phyloP scores from a whole-genome alignment of 2,888 invertebrate genomes.

The Heliconius cydno region DNA sequence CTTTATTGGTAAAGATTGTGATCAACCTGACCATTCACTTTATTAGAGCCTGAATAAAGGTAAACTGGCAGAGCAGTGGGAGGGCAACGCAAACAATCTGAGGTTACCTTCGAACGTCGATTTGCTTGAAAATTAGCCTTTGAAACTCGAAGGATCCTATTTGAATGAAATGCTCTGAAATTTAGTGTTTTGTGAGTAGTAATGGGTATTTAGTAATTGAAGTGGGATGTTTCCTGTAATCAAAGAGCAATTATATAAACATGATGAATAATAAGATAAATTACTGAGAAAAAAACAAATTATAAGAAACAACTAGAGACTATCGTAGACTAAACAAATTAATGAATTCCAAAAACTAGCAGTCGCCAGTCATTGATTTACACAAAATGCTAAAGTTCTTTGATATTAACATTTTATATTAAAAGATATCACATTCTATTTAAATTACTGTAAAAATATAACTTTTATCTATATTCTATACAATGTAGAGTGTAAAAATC shows the following conservation, averaged over 20 bases:
- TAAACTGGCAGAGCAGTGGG: conserved; percentile 6
- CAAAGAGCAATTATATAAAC: neutral
- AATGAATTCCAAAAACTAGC: neutral
- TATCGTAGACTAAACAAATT: neutral
- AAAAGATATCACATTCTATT: too few species aligned
- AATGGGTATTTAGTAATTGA: too few species aligned
- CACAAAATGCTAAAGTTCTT: neutral
- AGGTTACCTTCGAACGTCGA: conserved; percentile 24
- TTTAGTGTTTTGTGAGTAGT: neutral
- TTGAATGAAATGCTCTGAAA: neutral
- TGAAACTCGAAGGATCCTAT: neutral
- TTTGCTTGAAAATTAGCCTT: conserved; percentile 25
- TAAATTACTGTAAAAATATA: too few species aligned
- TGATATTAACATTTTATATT: neutral
- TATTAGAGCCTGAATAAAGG: conserved; percentile 18
- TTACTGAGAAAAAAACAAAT: neutral
- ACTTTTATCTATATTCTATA: too few species aligned
- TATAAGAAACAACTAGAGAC: neutral
- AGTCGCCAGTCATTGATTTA: neutral
- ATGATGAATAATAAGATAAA: neutral
- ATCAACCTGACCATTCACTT: conserved; percentile 20
- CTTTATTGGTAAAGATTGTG: conserved; percentile 21
- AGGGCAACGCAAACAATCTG: conserved; percentile 26
- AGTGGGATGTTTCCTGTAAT: too few species aligned
- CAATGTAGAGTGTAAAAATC: too few species aligned